Conservation (phyloP, 2,113 vertebrate genomes). For the Sterrhoptilus dennistouni region DNA sequence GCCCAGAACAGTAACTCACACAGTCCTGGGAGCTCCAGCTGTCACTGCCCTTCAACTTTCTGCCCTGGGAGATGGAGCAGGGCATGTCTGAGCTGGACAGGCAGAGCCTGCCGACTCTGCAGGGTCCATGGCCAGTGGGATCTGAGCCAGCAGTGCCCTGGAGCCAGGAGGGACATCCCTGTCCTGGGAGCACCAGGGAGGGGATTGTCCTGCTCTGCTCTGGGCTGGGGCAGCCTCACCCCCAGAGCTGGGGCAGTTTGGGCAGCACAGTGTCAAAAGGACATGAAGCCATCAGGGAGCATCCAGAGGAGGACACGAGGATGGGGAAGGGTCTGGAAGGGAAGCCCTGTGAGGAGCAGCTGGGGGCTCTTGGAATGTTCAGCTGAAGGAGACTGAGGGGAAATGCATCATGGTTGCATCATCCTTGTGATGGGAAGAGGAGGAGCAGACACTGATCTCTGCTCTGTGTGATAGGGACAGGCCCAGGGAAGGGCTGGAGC, state of each 20-base stretch:
- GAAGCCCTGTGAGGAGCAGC: rapidly evolving
- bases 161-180: background rate
- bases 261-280: background rate
- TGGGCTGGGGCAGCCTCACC: background rate
- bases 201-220: background rate
- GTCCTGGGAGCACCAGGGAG: background rate
- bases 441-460: background rate
- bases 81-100: background rate
- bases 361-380: background rate
- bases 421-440: background rate
- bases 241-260: background rate
- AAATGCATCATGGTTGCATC: rapidly evolving
- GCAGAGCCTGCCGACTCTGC: background rate
- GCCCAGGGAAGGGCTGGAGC: rapidly evolving
- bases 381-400: background rate
- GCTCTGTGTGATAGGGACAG: background rate
- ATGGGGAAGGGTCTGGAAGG: background rate
- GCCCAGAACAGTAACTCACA: background rate
- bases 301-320: background rate
- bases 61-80: background rate
- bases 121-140: background rate
- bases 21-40: background rate
- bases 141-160: background rate
- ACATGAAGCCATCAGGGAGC: background rate
- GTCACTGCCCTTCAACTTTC: background rate